Base-by-base conservation (phyloP, 1,140 invertebrate species). In the Callitettix versicolor region DNA sequence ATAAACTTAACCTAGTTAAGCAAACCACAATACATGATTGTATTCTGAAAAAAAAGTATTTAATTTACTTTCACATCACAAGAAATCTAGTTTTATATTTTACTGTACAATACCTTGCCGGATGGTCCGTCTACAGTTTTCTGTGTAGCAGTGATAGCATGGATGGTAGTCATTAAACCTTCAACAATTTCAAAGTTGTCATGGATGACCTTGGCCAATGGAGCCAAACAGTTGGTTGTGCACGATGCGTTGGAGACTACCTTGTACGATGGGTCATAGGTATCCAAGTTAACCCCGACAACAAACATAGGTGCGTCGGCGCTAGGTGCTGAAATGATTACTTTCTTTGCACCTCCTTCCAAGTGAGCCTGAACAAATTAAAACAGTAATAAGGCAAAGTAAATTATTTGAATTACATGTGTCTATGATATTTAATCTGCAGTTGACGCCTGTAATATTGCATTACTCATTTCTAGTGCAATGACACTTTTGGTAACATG, bases 251-350 rank as follows among this genome's bases (percentile, higher is more conserved):
- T 98, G 57, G 91, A 95, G 15, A 99, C 86, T 53, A 91, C 75
- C 65, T 87, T 85, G 74, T 79, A 80, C 43, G 78, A 77, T 52
- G 86, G 82, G 53, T 91, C 80, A 67, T 98, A 98, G 20, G 81
- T 74, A 3, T 93, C 85, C 59, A 88, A 75, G 68, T 99, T 99
- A 14, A 99, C 96, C 63, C 96, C 97, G 67, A 89, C 84, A 12
- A 91, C 87, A 71, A 92, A 99, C 94, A 98, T 99, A n/a, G 95
- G 95, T 24, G 95, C 95, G 74, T 99, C 96, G 63, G 91, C 85
- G 49, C 92, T 96, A 12, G 96, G 96, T 20, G 97, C 96, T 44
- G 95, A 95, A 69, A 99, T 98, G 61, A 99, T 84, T 20, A 99
- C 95, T 66, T 95, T 96, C 75, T 98, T 95, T 47, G 94, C 95